A percentile compares a stretch with the other conserved stretches of the same genome.
Evolutionary conservation across 2,797 vertebrate genomes (phyloP).

Genomic region (Tokudaia muenninki): DNA sequence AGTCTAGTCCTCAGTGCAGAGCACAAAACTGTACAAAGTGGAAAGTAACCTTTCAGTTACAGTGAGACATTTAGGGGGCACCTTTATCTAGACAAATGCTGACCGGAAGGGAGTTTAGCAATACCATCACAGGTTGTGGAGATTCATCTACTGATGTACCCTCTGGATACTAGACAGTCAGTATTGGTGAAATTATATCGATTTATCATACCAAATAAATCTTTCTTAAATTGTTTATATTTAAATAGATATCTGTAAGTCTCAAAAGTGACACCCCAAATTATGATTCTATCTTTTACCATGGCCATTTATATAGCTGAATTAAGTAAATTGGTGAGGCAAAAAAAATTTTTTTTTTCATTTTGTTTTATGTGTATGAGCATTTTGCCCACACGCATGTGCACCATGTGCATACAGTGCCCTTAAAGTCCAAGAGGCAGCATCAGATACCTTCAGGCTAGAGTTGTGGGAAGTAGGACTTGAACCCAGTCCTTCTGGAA

Average conservation of each 20-base stretch:
- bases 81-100: neutral
- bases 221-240: conserved; percentile 26
- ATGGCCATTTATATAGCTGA: neutral
- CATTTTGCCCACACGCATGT: neutral
- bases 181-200: conserved; percentile 35
- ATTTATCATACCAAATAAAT: conserved; percentile 9
- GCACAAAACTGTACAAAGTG: conserved; percentile 34
- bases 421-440: neutral
- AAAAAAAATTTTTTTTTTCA: neutral
- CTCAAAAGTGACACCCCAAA: neutral
- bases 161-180: neutral
- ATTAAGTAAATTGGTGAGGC: conserved; percentile 52
- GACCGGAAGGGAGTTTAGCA: neutral
- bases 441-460: neutral
- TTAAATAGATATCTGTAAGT: conserved; percentile 1
- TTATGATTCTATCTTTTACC: conserved; percentile 40
- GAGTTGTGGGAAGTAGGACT: neutral
- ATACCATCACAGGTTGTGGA: conserved; percentile 2
- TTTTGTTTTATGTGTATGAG: neutral
- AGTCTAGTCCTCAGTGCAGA: neutral
- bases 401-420: neutral
- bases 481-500: neutral
- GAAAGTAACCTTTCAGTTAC: neutral
- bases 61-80: neutral
- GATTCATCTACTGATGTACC: neutral